phyloP scores from a whole-genome alignment of 2,888 invertebrate genomes.

The Rotaria sp. region DNA sequence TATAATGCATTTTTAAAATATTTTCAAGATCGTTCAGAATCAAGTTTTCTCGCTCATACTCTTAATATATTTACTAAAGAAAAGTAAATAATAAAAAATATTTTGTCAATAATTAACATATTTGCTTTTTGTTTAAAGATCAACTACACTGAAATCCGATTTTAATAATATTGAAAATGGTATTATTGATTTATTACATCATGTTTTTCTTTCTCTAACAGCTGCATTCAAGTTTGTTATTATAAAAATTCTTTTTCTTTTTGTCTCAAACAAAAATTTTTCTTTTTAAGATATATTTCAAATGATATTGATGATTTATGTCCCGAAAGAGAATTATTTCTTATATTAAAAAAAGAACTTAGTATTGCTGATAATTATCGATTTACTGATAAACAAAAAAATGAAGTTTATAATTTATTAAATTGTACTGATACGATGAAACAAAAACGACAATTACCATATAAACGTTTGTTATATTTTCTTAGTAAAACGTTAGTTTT shows the following conservation, averaged over 20 bases:
- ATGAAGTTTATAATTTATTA: neutral
- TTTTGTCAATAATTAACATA: no score
- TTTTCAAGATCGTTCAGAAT: slow-evolving; percentile 27
- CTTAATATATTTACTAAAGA: neutral
- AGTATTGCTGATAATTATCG: neutral
- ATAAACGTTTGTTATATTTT: slow-evolving; percentile 4
- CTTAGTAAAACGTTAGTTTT: neutral
- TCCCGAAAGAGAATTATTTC: neutral
- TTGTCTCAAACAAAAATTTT: neutral
- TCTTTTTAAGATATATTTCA: neutral
- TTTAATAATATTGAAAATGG: neutral
- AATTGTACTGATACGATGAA: neutral
- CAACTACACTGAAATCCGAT: neutral
- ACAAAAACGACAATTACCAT: slow-evolving; percentile 7
- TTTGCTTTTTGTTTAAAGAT: neutral
- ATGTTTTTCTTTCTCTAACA: neutral
- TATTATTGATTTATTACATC: neutral
- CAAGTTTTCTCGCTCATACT: slow-evolving; percentile 20
- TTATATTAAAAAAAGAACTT: slow-evolving; percentile 2
- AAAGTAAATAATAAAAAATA: neutral
- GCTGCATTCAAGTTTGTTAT: neutral
- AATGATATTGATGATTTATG: slow-evolving; percentile 1
- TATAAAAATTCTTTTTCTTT: neutral
- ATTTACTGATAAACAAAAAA: slow-evolving; percentile 10
- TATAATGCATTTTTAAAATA: slow-evolving; percentile 30